Conservation (phyloP, 2,888 invertebrate genomes). For the Liodrosophila aerea region DNA sequence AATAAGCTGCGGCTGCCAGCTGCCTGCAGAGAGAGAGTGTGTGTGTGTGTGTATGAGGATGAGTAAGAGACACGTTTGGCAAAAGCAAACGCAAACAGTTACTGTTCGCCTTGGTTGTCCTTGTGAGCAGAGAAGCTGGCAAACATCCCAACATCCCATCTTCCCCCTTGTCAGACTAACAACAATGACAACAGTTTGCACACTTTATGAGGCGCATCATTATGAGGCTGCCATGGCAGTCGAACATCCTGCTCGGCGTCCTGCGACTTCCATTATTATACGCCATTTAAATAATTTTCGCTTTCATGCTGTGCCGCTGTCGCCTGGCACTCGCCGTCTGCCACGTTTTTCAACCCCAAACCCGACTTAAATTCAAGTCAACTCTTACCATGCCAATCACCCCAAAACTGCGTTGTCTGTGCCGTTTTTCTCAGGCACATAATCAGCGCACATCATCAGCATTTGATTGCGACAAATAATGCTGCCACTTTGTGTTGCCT, state of each 20-base stretch:
- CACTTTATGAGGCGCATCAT: conserved; percentile 81
- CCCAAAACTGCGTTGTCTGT: conserved; percentile 28
- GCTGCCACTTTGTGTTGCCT: conserved; percentile 79
- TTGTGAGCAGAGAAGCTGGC: conserved; percentile 37
- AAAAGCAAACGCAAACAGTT: conserved; percentile 32
- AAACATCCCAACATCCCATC: conserved; percentile 11
- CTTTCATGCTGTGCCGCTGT: conserved; percentile 70
- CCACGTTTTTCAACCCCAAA: conserved; percentile 51
- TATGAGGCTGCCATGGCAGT: conserved; percentile 73
- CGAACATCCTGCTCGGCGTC: conserved; percentile 51
- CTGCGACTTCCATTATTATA: conserved; percentile 80
- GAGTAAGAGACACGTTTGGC: conserved; percentile 9
- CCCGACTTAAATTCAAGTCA: neutral
- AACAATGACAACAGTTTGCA: conserved; percentile 73
- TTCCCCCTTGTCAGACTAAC: conserved; percentile 18
- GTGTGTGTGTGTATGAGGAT: no score
- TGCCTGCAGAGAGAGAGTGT: conserved; percentile 30
- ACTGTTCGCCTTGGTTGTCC: conserved; percentile 1
- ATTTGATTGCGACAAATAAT: conserved; percentile 82
- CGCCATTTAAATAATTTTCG: conserved; percentile 81
- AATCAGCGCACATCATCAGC: conserved; percentile 81
- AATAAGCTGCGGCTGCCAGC: conserved; percentile 68
- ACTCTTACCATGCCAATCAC: conserved; percentile 31
- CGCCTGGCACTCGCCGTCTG: conserved; percentile 58
- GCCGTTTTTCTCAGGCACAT: conserved; percentile 70